Evolutionary conservation across 2,888 invertebrate species (phyloP).

Genomic region (Brachyptera putata): DNA sequence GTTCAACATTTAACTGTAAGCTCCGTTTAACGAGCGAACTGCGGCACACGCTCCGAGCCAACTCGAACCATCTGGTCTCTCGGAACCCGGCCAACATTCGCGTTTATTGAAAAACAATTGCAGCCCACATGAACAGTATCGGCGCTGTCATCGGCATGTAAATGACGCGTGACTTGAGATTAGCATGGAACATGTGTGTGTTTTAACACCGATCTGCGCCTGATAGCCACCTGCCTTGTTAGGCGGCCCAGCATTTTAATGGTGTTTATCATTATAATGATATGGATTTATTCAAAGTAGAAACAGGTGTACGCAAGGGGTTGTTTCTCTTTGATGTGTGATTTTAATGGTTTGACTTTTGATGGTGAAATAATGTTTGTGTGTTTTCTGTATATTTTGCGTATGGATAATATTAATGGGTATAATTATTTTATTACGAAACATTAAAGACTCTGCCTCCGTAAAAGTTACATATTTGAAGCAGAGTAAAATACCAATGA

Average conservation of each 20-base stretch:
- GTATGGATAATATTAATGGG: too few species aligned
- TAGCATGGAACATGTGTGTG: not conserved
- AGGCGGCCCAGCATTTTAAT: too few species aligned
- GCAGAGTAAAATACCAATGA: too few species aligned
- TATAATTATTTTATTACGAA: too few species aligned
- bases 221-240: not conserved
- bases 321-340: too few species aligned
- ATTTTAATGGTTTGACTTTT: too few species aligned
- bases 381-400: too few species aligned
- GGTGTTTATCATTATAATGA: not conserved
- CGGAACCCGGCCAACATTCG: too few species aligned
- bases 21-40: not conserved
- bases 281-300: not conserved
- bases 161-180: not conserved
- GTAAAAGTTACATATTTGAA: too few species aligned
- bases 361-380: too few species aligned
- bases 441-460: too few species aligned
- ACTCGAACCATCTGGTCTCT: not conserved
- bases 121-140: not conserved
- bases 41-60: not conserved
- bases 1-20: too few species aligned
- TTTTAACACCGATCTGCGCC: not conserved
- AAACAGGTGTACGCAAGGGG: not conserved
- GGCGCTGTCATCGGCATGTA: not conserved
- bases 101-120: not conserved